These are phyloP conservation scores for Sebastes fasciatus DNA, from an alignment of 2,113 vertebrate species.

Conservation along the genomic window DNA sequence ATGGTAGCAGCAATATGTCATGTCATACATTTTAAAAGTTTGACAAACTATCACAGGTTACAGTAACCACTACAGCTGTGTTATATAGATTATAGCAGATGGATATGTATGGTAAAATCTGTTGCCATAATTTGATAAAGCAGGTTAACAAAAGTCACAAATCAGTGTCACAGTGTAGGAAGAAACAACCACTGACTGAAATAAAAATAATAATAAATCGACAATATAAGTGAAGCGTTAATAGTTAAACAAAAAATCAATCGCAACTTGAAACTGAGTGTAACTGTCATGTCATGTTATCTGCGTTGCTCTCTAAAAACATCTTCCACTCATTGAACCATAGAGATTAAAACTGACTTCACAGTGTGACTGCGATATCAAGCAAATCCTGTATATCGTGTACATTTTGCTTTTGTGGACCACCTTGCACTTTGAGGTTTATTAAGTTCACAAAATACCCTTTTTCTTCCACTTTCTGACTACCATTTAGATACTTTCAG, in stretches of 20 bases:
- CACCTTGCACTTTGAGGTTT: not conserved
- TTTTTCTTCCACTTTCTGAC: not conserved
- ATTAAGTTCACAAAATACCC: not conserved
- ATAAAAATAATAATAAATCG: not conserved
- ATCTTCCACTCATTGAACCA: not conserved
- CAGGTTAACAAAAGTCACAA: conserved; percentile 9
- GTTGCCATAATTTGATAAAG: not conserved
- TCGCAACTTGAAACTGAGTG: not conserved
- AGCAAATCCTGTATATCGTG: not conserved
- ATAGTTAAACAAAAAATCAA: not conserved
- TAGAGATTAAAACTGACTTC: not conserved
- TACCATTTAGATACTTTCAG: not conserved
- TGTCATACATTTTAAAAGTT: not conserved
- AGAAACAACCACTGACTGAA: not conserved
- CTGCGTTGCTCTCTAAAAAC: not conserved
- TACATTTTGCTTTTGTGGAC: not conserved
- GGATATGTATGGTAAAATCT: not conserved
- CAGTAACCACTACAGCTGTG: not conserved
- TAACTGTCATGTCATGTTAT: not conserved
- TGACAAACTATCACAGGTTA: not conserved
- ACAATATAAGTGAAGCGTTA: not conserved
- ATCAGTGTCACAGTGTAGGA: not conserved
- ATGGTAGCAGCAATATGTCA: not conserved
- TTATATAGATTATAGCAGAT: not conserved
- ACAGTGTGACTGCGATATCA: not conserved